Evolutionary conservation across 2,797 vertebrate species (phyloP).

Genomic region (Liasis olivaceus): DNA sequence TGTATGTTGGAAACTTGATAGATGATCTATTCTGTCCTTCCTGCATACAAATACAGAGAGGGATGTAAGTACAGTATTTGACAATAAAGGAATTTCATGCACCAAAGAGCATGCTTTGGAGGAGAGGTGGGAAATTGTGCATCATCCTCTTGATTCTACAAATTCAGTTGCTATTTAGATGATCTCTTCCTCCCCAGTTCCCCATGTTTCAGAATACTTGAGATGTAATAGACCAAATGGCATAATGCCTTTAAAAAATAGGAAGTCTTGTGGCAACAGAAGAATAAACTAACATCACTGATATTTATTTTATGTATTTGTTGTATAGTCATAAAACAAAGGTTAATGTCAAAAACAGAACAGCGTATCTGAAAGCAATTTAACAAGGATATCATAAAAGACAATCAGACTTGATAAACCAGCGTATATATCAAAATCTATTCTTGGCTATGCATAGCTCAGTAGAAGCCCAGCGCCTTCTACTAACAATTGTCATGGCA

Average conservation of each 20-base stretch:
- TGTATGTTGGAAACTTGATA: conserved; percentile 35
- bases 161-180: neutral
- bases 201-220: neutral
- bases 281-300: neutral
- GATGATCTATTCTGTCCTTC: neutral
- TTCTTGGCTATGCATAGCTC: neutral
- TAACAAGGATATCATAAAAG: neutral
- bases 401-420: neutral
- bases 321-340: neutral
- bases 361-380: neutral
- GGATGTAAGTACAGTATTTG: neutral
- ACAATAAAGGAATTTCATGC: neutral
- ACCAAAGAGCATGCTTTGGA: neutral
- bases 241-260: neutral
- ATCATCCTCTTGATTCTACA: neutral
- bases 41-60: no score
- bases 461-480: neutral
- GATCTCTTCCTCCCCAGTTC: neutral
- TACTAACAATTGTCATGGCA: neutral
- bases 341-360: neutral
- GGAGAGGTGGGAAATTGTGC: neutral
- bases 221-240: neutral
- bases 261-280: neutral
- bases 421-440: neutral
- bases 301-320: neutral